Base-by-base conservation (phyloP, 2,888 invertebrate genomes). In the Acanthococcus lagerstroemiae region DNA sequence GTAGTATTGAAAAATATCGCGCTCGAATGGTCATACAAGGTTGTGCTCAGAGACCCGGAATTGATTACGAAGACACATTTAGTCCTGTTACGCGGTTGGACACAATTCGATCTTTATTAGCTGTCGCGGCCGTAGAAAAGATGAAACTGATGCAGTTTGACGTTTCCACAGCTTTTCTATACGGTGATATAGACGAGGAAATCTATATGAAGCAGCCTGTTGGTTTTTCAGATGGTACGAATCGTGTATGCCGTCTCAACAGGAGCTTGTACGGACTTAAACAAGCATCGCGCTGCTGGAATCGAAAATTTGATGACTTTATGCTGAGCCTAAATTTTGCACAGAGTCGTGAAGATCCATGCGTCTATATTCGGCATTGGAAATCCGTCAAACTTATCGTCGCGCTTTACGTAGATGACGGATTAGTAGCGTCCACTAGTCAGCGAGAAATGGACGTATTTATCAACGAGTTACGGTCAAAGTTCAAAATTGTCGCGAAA, bases 211-310 rank as follows among this genome's bases (percentile, higher is more conserved):
- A 72, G 37, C 73, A 74, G 45, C 75, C 75, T 44, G 70, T 73
- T 65, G 74, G 74, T 15, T 73, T 70, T 63, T 63, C 70, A 25
- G 72, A 74, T 68, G 72, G 72, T 15, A 69, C 71, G 3, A 61
- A 60, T 12, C 55, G 65, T 21, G 74, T 74, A 4, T 76, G 75
- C 67, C 69, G 71, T 45, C 68, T 76, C 12, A 70, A 70, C 17
- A 71, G 70, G 66, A 72, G 73, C 57, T 50, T 76, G 22, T 76
- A 76, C 70, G 75, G 75, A 12, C 70, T 76, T 1, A 75, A 75
- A 65, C 75, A 76, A 68, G 71, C 74, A n/a, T 72, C 74, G 9
- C 65, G 75, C 54, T 72, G 72, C 46, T 76, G 75, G 75, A 73
- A 75, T 67, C 65, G 70, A 27, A 68, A 70, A n/a, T 72, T 75